phyloP scores from a whole-genome alignment of 1,140 invertebrate species.

The Drosophila biarmipes region DNA sequence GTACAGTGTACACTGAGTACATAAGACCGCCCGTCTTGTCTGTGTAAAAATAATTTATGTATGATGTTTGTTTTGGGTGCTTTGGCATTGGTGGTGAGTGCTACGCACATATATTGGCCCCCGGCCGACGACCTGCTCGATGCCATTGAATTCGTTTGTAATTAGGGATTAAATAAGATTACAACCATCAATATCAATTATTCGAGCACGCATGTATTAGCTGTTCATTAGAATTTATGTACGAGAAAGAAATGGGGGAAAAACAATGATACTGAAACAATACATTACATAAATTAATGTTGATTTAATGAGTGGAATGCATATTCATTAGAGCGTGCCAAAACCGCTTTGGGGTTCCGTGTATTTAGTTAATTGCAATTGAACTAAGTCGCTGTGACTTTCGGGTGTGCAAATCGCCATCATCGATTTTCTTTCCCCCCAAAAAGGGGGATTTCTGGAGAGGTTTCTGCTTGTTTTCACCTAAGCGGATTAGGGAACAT shows the following conservation, averaged over 20 bases:
- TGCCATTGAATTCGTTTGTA: slow-evolving; percentile 76
- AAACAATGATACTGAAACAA: slow-evolving; percentile 61
- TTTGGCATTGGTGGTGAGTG: not conserved
- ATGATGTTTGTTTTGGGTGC: slow-evolving; percentile 55
- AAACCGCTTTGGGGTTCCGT: slow-evolving; percentile 41
- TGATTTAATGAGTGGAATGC: slow-evolving; percentile 80
- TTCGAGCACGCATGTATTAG: slow-evolving; percentile 69
- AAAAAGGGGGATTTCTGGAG: not conserved
- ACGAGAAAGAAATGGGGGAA: slow-evolving; percentile 39
- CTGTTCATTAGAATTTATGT: slow-evolving; percentile 80
- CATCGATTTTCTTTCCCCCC: slow-evolving; percentile 6
- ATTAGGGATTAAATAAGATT: slow-evolving; percentile 82
- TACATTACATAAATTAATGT: slow-evolving; percentile 82
- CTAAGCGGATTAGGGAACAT: slow-evolving; percentile 22
- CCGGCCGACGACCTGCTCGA: slow-evolving; percentile 24
- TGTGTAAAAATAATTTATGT: slow-evolving; percentile 56
- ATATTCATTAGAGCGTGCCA: slow-evolving; percentile 67
- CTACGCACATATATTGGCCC: not conserved
- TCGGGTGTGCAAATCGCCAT: not conserved
- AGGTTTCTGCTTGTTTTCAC: slow-evolving; percentile 14
- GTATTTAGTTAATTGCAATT: slow-evolving; percentile 81
- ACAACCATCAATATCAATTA: slow-evolving; percentile 83
- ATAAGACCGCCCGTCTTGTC: slow-evolving; percentile 15
- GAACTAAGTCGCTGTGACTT: slow-evolving; percentile 30
- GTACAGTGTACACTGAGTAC: not conserved